These are phyloP conservation scores for Anhinga anhinga DNA, from an alignment of 2,113 vertebrate genomes.

Conservation along the genomic window DNA sequence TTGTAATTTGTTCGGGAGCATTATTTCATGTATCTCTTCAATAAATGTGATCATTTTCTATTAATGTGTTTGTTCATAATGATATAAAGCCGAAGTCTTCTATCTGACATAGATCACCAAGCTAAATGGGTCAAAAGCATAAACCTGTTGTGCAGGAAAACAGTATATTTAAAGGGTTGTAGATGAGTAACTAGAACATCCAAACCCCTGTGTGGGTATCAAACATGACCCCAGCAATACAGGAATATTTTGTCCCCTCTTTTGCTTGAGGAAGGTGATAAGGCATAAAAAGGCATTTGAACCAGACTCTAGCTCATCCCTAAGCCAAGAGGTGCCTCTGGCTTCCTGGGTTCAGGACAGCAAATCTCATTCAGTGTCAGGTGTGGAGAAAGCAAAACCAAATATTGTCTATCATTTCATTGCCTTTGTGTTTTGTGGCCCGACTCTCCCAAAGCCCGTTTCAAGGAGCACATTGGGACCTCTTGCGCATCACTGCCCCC, in stretches of 20 bases:
- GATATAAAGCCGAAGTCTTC: background rate
- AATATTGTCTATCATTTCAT: background rate
- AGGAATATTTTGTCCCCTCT: background rate
- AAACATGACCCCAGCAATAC: background rate
- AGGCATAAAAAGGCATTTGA: background rate
- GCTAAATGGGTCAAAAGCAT: background rate
- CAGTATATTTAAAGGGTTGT: background rate
- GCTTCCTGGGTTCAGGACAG: background rate
- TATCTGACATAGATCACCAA: background rate
- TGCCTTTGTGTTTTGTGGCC: background rate
- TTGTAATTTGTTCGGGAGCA: background rate
- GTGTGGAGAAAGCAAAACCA: background rate
- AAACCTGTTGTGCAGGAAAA: background rate
- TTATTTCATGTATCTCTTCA: background rate
- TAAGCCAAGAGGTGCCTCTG: background rate
- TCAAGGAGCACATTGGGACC: background rate
- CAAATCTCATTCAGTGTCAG: background rate
- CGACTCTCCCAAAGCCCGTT: background rate
- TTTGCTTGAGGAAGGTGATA: background rate
- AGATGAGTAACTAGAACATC: background rate
- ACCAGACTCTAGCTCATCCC: background rate
- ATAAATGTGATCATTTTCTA: background rate
- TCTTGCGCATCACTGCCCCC: background rate
- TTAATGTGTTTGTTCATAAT: background rate
- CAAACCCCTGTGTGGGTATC: accelerated